Evolutionary conservation across 1,140 invertebrate genomes (phyloP), one percentile per base, ranked within the genome.

Genomic region (Antheraea mylitta): DNA sequence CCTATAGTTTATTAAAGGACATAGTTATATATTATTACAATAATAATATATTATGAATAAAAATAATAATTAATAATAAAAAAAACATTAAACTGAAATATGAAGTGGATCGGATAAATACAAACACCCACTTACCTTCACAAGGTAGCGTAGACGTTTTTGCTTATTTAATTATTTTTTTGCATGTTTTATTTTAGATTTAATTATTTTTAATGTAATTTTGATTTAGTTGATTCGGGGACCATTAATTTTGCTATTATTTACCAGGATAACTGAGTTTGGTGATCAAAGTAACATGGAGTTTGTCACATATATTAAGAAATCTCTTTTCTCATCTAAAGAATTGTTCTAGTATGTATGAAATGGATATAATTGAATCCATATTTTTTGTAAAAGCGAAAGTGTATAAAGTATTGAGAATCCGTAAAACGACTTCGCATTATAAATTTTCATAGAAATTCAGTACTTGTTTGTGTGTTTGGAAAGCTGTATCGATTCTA

Each of bases 1-100:
- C 83, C 80, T 90, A 89, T 91, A 91, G 85, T 84, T 90, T 89
- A 83, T 89, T 89, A 89, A 88, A 85, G 83, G 85, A 91, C 85
- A 91, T 90, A 89, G 87, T 80, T 90, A 90, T 90, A 90, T 91
- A 91, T 91, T 90, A 90, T 91, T 91, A 91, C 81, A 90, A 89
- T 90, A 90, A 91, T 91, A 91, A 91, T 91, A 91, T 91, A 91
- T 91, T 91, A 87, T 88, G 81, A 86, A 89, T 75, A 86, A 81
- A n/a, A 80, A 73, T 79, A 75, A 30, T 30, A 30, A 91, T 91
- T 91, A 87, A 87, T 80, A 86, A 89, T 75, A 80, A 73, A 78
- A 75, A 58, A 66, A 37, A 64, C 30, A 80, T 79, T 83, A 86
- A 83, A 74, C 74, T 81, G 75, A 84, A 78, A 77, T n/a, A n/a